Conservation (phyloP, 2,113 vertebrate species). For the Oceanites oceanicus region DNA sequence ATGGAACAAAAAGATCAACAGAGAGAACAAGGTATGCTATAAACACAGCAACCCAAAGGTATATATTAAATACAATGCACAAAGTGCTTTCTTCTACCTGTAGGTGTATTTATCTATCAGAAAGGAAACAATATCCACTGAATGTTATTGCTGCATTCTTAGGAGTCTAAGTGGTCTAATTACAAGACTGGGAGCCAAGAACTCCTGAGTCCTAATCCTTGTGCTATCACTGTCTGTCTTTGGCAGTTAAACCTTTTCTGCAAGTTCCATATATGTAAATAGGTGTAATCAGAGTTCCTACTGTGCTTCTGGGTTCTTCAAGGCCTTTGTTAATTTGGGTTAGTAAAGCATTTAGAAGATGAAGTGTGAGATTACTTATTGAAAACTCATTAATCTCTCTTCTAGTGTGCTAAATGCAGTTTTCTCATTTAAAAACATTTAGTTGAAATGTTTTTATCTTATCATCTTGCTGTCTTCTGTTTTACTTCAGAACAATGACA, state of each 20-base stretch:
- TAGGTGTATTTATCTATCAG: background rate
- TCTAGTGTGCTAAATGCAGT: background rate
- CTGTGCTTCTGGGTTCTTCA: background rate
- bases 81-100: background rate
- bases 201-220: background rate
- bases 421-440: background rate
- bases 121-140: background rate
- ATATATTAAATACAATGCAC: background rate
- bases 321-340: background rate
- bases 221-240: background rate
- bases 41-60: background rate
- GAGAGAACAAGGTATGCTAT: conserved; percentile 88
- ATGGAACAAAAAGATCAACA: conserved; percentile 99
- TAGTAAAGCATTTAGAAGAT: background rate
- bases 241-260: background rate
- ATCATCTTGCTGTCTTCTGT: background rate
- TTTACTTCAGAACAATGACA: background rate
- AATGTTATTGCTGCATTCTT: background rate
- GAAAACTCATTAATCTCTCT: background rate
- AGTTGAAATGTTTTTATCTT: background rate
- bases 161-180: background rate
- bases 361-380: background rate
- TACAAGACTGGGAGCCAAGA: background rate
- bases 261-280: background rate
- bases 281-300: background rate